A percentile compares a stretch with the other conserved stretches of the same genome.
These are phyloP conservation scores for Acropora yongei DNA, from an alignment of 64 coral and sea anemone species.

Conservation along the genomic window DNA sequence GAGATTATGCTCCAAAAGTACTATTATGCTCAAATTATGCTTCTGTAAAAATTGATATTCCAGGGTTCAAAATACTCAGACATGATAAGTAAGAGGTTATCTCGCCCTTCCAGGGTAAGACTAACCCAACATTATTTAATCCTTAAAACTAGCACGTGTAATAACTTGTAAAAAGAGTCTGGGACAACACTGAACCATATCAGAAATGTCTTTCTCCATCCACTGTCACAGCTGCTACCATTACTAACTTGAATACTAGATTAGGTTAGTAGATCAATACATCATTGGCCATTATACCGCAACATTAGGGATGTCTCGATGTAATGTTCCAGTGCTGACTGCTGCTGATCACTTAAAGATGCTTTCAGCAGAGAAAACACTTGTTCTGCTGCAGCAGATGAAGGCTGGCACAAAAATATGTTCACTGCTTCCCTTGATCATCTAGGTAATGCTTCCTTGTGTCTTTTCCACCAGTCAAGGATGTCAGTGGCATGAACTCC, in stretches of 20 bases:
- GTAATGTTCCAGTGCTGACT: slow-evolving; percentile 11
- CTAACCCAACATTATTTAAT: not conserved
- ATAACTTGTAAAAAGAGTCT: no score
- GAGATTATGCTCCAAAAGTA: not conserved
- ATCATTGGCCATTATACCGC: slow-evolving; percentile 6
- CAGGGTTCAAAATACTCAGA: slow-evolving; percentile 7
- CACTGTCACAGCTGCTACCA: slow-evolving; percentile 19
- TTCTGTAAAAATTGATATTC: no score
- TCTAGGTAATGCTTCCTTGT: slow-evolving; percentile 22
- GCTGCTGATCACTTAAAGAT: slow-evolving; percentile 17
- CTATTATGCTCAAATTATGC: no score
- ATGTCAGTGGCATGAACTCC: slow-evolving; percentile 22
- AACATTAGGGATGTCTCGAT: slow-evolving; percentile 20
- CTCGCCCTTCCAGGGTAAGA: no score
- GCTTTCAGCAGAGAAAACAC: slow-evolving; percentile 32
- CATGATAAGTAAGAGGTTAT: not conserved
- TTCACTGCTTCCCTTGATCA: slow-evolving; percentile 20
- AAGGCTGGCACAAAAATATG: slow-evolving; percentile 19
- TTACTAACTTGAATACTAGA: slow-evolving; percentile 23
- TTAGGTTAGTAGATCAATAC: slow-evolving; percentile 21
- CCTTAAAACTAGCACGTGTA: not conserved
- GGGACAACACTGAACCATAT: not conserved
- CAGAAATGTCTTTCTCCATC: slow-evolving; percentile 15
- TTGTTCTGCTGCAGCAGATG: slow-evolving; percentile 37
- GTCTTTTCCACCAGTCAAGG: slow-evolving; percentile 30